Evolutionary conservation across 2,797 vertebrate species (phyloP).

Genomic region (Streptopelia turtur): DNA sequence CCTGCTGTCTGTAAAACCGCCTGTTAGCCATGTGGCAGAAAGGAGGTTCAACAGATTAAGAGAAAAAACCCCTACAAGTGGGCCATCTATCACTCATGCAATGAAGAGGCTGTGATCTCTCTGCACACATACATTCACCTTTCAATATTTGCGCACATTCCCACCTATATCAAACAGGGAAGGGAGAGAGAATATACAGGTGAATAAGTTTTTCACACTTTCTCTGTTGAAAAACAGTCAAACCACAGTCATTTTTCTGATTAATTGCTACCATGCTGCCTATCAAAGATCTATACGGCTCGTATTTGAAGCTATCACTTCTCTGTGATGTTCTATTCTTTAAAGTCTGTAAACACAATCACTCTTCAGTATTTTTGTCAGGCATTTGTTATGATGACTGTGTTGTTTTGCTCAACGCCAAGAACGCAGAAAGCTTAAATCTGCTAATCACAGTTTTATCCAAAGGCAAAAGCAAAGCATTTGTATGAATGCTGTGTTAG

Average conservation of each 20-base stretch:
- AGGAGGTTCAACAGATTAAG: slow-evolving; percentile 3
- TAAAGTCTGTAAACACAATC: slow-evolving; percentile 13
- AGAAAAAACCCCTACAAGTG: background rate
- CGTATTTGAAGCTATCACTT: slow-evolving; percentile 12
- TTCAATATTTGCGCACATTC: background rate
- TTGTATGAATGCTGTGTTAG: slow-evolving; percentile 41
- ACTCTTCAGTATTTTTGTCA: slow-evolving; percentile 50
- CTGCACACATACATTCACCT: background rate
- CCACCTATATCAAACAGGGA: background rate
- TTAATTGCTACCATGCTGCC: background rate
- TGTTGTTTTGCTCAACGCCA: slow-evolving; percentile 32
- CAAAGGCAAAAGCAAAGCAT: slow-evolving; percentile 53
- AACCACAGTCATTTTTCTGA: slow-evolving; percentile 12
- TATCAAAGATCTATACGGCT: slow-evolving; percentile 1
- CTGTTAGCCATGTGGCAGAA: slow-evolving; percentile 32
- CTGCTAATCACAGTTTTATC: slow-evolving; percentile 48
- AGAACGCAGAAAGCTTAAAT: slow-evolving; percentile 47
- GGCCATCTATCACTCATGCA: slow-evolving; percentile 34
- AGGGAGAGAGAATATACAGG: background rate
- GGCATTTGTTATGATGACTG: slow-evolving; percentile 38
- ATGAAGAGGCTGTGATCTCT: slow-evolving; percentile 3
- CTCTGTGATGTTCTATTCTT: slow-evolving; percentile 17
- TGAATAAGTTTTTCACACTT: background rate
- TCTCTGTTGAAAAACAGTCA: slow-evolving; percentile 51
- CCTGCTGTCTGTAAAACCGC: slow-evolving; percentile 41